A percentile compares a stretch with the other conserved stretches of the same genome.
These are phyloP conservation scores for Myoxocephalus aenaeus DNA, from an alignment of 2,797 vertebrate genomes.

Conservation along the genomic window DNA sequence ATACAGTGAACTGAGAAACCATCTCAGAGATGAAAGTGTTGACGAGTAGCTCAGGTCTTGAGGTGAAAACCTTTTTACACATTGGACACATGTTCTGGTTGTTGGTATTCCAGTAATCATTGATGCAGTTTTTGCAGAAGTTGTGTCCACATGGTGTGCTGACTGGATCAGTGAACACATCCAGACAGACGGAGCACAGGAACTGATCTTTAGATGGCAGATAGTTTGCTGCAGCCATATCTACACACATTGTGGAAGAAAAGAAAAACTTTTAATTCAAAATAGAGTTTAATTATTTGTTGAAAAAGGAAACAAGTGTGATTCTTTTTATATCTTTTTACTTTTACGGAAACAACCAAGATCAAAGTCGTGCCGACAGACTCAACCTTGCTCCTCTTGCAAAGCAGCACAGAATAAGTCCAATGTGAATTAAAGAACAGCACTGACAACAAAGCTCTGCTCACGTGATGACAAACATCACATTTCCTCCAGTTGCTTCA, in stretches of 20 bases:
- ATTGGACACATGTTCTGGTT: too few relatives aligned
- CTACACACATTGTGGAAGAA: not conserved
- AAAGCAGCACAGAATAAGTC: not conserved
- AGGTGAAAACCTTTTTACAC: not conserved
- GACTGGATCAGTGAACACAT: constrained; percentile 28
- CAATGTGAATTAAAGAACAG: not conserved
- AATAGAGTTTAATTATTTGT: not conserved
- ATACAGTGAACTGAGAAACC: too few relatives aligned
- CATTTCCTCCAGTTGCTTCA: too few relatives aligned
- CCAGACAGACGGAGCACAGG: constrained; percentile 33
- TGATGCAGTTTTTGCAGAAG: constrained; percentile 29
- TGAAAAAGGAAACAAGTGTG: not conserved
- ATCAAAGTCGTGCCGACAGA: too few relatives aligned
- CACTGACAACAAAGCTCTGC: not conserved
- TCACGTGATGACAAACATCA: too few relatives aligned
- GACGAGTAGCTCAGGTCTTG: too few relatives aligned
- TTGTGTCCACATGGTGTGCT: constrained; percentile 30
- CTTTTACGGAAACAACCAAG: too few relatives aligned
- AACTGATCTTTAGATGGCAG: constrained; percentile 1
- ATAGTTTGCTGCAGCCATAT: not conserved
- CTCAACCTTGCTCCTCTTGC: too few relatives aligned
- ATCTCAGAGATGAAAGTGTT: too few relatives aligned
- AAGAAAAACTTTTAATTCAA: not conserved
- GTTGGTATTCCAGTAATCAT: too few relatives aligned
- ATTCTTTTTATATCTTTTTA: too few relatives aligned